Evolutionary conservation across 2,797 vertebrate species (phyloP).

Genomic region (Natrix natrix): DNA sequence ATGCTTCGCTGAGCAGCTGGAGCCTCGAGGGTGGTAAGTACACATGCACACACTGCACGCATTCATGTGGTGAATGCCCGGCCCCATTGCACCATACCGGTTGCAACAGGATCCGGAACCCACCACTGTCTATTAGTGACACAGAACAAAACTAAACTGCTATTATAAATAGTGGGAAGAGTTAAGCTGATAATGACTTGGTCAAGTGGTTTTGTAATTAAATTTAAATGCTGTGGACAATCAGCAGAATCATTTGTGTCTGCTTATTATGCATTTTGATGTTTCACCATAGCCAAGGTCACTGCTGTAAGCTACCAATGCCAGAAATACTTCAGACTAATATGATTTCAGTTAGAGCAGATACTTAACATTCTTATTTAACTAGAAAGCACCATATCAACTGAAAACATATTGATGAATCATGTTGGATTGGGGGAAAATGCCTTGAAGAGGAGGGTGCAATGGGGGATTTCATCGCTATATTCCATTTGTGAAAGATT

Average conservation of each 20-base stretch:
- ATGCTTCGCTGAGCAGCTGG: too few species aligned
- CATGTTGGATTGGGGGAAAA: background rate
- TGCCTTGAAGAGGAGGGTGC: background rate
- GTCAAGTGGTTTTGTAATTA: slow-evolving; percentile 13
- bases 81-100: too few species aligned
- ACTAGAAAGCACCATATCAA: background rate
- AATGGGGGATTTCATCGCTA: background rate
- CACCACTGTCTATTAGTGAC: background rate
- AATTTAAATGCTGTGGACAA: background rate
- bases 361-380: slow-evolving; percentile 8
- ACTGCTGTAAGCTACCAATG: background rate
- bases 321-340: background rate
- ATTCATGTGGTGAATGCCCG: too few species aligned
- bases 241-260: background rate
- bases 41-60: too few species aligned
- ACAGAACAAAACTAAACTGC: background rate
- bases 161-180: background rate
- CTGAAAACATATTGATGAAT: background rate
- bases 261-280: slow-evolving; percentile 3
- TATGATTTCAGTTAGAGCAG: background rate
- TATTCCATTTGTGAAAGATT: background rate
- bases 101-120: too few species aligned
- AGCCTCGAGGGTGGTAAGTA: too few species aligned
- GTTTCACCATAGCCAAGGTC: slow-evolving; percentile 8
- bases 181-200: slow-evolving; percentile 11